phyloP scores from a whole-genome alignment of 2,113 vertebrate species.

The Danionella cerebrum region DNA sequence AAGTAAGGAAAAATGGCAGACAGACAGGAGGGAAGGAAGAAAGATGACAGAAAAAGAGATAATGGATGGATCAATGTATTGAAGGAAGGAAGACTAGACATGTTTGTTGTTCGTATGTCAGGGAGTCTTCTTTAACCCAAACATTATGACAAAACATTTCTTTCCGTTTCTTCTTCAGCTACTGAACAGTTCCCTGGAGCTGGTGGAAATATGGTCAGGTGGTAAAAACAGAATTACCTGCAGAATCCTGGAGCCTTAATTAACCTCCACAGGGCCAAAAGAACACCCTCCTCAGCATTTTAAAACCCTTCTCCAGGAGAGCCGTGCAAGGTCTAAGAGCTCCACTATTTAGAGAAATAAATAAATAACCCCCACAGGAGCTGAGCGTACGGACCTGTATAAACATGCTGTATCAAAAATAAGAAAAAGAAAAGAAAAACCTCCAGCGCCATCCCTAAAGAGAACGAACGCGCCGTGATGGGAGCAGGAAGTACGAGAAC shows the following conservation, averaged over 20 bases:
- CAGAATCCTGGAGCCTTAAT: neutral
- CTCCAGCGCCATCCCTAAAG: neutral
- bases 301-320: neutral
- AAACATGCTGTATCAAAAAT: slow-evolving; percentile 8
- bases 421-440: neutral
- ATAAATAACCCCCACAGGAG: neutral
- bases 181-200: neutral
- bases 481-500: slow-evolving; percentile 23
- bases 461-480: neutral
- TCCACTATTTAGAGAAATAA: neutral
- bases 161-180: neutral
- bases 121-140: no score
- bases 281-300: neutral
- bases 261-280: neutral
- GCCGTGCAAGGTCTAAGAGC: neutral
- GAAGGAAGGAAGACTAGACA: no score
- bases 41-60: no score
- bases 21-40: no score
- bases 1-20: no score
- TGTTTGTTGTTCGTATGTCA: no score
- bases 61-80: no score
- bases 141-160: neutral
- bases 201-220: neutral
- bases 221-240: neutral
- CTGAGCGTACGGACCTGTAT: neutral